Percentiles rank a stretch among this genome's conserved stretches.
phyloP scores from a whole-genome alignment of 2,797 vertebrate genomes.

The Octomys mimax region DNA sequence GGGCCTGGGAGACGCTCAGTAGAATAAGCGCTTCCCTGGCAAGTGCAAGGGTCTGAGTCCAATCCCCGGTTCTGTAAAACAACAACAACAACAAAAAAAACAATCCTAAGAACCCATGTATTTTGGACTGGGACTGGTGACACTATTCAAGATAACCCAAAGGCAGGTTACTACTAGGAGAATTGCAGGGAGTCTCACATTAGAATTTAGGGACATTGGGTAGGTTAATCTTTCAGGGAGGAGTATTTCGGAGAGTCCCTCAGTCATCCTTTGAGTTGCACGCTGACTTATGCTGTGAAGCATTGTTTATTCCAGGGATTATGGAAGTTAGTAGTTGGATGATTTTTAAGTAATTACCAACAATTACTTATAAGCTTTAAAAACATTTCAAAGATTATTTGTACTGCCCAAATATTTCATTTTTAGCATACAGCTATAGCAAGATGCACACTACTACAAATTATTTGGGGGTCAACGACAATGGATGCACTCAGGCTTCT shows the following conservation, averaged over 20 bases:
- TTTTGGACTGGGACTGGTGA: conserved; percentile 12
- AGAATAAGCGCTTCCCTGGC: too few species aligned
- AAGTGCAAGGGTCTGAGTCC: too few species aligned
- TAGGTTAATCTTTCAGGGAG: background rate
- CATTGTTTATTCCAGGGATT: background rate
- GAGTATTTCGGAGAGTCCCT: background rate
- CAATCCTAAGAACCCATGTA: background rate
- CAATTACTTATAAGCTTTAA: background rate
- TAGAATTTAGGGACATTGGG: background rate
- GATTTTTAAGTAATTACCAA: background rate
- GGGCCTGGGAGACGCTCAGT: too few species aligned
- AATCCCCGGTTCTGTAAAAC: too few species aligned
- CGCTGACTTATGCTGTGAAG: background rate
- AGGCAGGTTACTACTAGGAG: background rate
- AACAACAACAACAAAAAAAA: background rate
- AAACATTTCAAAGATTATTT: background rate
- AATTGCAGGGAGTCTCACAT: background rate
- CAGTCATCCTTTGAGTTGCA: background rate
- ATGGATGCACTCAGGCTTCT: background rate
- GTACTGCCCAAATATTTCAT: background rate
- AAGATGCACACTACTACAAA: background rate
- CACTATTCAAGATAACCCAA: background rate
- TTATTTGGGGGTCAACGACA: background rate
- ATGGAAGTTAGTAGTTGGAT: background rate
- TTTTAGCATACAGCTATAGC: background rate